These are phyloP conservation scores for Tinamus major DNA, from an alignment of 2,797 vertebrate genomes.

Conservation along the genomic window DNA sequence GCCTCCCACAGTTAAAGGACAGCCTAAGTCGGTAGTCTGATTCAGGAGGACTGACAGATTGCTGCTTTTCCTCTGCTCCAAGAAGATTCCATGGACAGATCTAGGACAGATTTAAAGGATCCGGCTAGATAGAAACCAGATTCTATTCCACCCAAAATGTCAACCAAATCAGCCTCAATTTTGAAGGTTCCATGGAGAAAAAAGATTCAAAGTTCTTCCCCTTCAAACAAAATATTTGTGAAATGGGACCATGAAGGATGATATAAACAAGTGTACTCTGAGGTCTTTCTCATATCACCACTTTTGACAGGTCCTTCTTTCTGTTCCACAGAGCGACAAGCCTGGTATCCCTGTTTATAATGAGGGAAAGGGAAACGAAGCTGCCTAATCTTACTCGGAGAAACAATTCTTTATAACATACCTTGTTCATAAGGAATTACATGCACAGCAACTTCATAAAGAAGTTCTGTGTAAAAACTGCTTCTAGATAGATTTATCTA, in stretches of 20 bases:
- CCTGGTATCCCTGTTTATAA: not conserved
- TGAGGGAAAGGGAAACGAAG: not conserved
- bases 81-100: not conserved
- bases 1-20: not conserved
- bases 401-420: not conserved
- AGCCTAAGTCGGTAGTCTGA: not conserved
- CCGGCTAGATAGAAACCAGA: not conserved
- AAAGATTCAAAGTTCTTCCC: not conserved
- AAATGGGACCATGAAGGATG: not conserved
- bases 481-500: not conserved
- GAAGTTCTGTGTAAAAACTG: not conserved
- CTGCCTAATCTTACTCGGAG: not conserved
- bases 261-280: not conserved
- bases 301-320: not conserved
- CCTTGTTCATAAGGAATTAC: not conserved
- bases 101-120: not conserved
- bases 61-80: not conserved
- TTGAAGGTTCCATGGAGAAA: not conserved
- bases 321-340: not conserved
- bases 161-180: not conserved
- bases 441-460: not conserved
- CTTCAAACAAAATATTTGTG: not conserved
- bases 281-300: not conserved
- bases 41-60: not conserved
- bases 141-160: not conserved